These are phyloP conservation scores for Tetragonisca angustula DNA, from an alignment of 2,888 invertebrate genomes.

Conservation along the genomic window DNA sequence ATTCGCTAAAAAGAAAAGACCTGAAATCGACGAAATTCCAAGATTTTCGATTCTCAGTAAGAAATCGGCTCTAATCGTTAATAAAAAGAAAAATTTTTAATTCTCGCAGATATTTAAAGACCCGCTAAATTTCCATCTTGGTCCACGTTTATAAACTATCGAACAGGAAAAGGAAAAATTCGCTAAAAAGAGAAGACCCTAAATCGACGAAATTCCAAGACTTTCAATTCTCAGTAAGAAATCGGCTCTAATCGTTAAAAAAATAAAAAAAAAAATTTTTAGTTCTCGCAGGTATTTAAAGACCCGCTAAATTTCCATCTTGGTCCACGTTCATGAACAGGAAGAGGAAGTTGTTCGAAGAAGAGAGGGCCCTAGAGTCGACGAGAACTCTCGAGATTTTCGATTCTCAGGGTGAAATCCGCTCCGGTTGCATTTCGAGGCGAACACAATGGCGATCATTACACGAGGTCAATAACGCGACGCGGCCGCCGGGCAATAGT, in stretches of 20 bases:
- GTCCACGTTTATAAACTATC: not conserved
- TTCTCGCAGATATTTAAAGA: too few species aligned
- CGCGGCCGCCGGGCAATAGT: slow-evolving; percentile 11
- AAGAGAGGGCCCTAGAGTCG: slow-evolving; percentile 1
- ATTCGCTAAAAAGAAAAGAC: not conserved
- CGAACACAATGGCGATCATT: slow-evolving; percentile 31
- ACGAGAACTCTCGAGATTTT: slow-evolving; percentile 30
- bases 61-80: too few species aligned
- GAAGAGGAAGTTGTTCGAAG: not conserved
- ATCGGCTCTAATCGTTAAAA: not conserved
- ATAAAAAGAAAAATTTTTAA: too few species aligned
- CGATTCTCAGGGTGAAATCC: slow-evolving; percentile 1
- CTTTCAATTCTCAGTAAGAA: too few species aligned
- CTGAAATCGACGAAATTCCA: too few species aligned
- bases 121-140: too few species aligned
- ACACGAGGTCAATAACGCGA: slow-evolving; percentile 43
- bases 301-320: too few species aligned
- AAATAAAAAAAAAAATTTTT: too few species aligned
- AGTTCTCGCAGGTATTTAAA: too few species aligned
- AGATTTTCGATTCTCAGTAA: too few species aligned
- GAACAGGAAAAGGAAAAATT: not conserved
- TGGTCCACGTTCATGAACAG: not conserved
- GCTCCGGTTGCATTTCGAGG: not conserved
- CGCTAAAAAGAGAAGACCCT: not conserved
- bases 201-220: too few species aligned